Conservation (phyloP, 2,888 invertebrate genomes). For the Oxytorus armatus region DNA sequence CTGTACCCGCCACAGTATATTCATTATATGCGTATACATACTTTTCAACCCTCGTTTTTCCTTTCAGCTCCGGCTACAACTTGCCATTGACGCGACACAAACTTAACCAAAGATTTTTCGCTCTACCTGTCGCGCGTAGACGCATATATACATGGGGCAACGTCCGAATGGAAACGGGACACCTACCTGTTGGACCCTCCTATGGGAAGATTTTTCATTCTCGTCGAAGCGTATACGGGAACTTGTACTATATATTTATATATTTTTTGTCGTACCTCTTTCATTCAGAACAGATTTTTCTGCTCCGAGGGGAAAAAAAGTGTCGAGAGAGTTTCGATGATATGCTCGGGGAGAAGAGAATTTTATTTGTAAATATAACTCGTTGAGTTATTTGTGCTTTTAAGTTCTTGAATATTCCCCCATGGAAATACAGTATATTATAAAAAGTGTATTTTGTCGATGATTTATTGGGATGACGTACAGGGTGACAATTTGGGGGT, state of each 20-base stretch:
- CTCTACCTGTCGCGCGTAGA: slow-evolving; percentile 78
- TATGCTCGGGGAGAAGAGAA: slow-evolving; percentile 3
- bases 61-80: slow-evolving; percentile 68
- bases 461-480: too few species aligned
- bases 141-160: slow-evolving; percentile 4
- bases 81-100: slow-evolving; percentile 71
- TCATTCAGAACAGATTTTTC: slow-evolving; percentile 29
- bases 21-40: slow-evolving; percentile 30
- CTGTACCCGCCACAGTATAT: slow-evolving; percentile 35
- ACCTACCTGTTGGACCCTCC: slow-evolving; percentile 82
- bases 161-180: slow-evolving; percentile 81
- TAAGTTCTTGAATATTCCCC: too few species aligned
- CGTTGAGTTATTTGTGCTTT: too few species aligned
- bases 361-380: too few species aligned
- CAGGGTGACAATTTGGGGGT: too few species aligned
- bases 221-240: slow-evolving; percentile 1
- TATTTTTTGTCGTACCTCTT: slow-evolving; percentile 35
- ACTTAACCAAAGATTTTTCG: slow-evolving; percentile 69
- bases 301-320: neutral
- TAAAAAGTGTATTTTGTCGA: too few species aligned
- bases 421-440: too few species aligned
- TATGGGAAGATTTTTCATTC: slow-evolving; percentile 79
- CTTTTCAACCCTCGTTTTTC: slow-evolving; percentile 59
- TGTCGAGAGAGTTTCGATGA: slow-evolving; percentile 4
- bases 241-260: slow-evolving; percentile 13